Evolutionary conservation across 2,888 invertebrate species (phyloP), one percentile per base, ranked within the genome.

Genomic region (Erebia palarica): DNA sequence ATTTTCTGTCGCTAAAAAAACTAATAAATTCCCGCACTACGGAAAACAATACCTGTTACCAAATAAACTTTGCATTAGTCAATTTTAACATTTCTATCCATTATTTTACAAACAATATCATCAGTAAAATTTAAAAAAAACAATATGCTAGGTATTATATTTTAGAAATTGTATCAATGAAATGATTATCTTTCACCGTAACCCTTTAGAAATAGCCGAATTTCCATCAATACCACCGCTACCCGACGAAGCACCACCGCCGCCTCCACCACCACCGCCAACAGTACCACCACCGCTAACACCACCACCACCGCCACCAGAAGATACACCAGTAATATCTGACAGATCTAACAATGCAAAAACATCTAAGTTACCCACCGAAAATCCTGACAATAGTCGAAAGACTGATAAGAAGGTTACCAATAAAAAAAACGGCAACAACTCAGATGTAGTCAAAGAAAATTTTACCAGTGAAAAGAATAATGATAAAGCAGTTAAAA

Each of bases 141-240:
- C 5, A 27, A 2, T 42, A 14, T 18, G 5, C 14, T 16, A 36
- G 16, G 11, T 18, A 16, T 36, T n/a, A n/a, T 59, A n/a, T 14
- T 14, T 59, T 14, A 7, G 44, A 11, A 4, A 8, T 42, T 27
- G 13, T 13, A 9, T 42, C 42, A 42, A 59, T 57, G 21, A 21
- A 11, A 57, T 11, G 21, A 58, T 27, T 14, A 58, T 60, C 4
- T 60, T 42, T 14, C 14, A 63, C 13, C 18, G 27, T 14, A 49
- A 49, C 21, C 13, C 27, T 67, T 16, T 84, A 92, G 92, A 92
- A 79, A 75, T 76, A 36, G 78, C 83, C 47, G 88, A 81, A 42
- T 93, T 93, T 72, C 90, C 92, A 2, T 90, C 89, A 1, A 86
- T 90, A 5, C 93, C 93, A 0, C 92, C 93, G 0, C 80, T 93